Base-by-base conservation (phyloP, 2,888 invertebrate genomes). In the Agrilus mali region DNA sequence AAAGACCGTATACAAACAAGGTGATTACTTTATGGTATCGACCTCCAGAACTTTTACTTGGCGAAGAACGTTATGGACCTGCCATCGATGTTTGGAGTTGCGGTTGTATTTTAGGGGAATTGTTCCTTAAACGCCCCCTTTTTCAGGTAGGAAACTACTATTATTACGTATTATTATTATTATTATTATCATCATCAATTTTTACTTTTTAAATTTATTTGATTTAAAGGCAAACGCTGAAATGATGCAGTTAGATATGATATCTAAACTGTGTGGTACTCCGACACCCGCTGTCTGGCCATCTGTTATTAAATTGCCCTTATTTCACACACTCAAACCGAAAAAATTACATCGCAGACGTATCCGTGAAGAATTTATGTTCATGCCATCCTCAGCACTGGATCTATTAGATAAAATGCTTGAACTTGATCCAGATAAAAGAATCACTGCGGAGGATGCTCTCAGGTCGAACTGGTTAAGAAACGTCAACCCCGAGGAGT, bases 51-150 rank as follows among this genome's bases (percentile, higher is more conserved):
- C 72, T 98, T 47, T 70, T 98, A 49, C 73, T 98, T 31, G 98
- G 97, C 4, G 96, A 97, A 71, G 97, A 98, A 70, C 77, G 84
- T 47, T 99, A 98, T 65, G 96, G 96, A 0, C 93, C 97, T 1
- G 86, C 95, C 0, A 93, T 99, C 47, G 98, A 98, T 69, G 92
- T 98, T 7, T 98, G 98, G 98, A 96, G 95, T 61, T 95, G 95
- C 70, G 98, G 98, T 57, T 99, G 98, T 65, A 99, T 98, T 56
- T 75, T 98, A 39, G 98, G 96, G 8, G 98, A 99, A 71, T 73
- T 99, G 47, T 99, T 98, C 70, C 77, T 83, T 38, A 94, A 94
- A 61, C 88, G 89, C 57, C 96, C 98, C 1, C 75, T 98, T 37
- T 98, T 98, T 67, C 93, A 89, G 76, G 93, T 88, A 56, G 15